Evolutionary conservation across 2,113 vertebrate species (phyloP), one percentile per base, ranked within the genome.

Genomic region (Peromyscus maniculatus): DNA sequence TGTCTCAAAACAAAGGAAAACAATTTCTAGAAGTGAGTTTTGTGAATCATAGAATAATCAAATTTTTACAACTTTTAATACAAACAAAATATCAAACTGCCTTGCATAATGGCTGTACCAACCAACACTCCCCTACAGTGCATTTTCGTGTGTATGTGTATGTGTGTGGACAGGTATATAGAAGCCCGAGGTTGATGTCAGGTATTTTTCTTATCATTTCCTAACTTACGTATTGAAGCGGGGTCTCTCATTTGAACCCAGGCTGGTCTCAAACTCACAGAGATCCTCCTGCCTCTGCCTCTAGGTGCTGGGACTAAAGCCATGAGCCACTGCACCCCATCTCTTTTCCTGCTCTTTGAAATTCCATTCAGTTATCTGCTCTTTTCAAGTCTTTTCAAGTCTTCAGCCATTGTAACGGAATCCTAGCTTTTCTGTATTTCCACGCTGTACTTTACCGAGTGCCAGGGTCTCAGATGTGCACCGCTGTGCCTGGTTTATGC

Each of bases 311-410:
- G 57, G 36, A 64, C 22, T 43, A 43, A 84, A 64, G 57, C 2
- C 4, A 1, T 86, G 82, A 0, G 1, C 28, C 62, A 49, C 83
- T 26, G 31, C 16, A 46, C 0, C 39, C 59, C 4, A 3, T 39
- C 62, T 19, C 28, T 83, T 16, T 91, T 28, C 94, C 71, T n/a
- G 21, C 21, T 80, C 86, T 95, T 86, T 92, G 74, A 95, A 93
- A 95, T 92, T 87, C 75, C 9, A 28, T 71, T 88, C 80, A 94
- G 57, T 64, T 43, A 52, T 64, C 24, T 66, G 62, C 16, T 67
- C 15, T 91, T n/a, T n/a, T n/a, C n/a, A n/a, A n/a, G 95, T 93
- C 31, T 57, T 94, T 77, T 95, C 16, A 87, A 66, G 12, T 93
- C 69, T 80, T 88, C 72, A 46, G 74, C n/a, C 75, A 3, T 87